These are phyloP conservation scores for Crypturellus tataupa DNA, from an alignment of 2,797 vertebrate species.

Conservation along the genomic window DNA sequence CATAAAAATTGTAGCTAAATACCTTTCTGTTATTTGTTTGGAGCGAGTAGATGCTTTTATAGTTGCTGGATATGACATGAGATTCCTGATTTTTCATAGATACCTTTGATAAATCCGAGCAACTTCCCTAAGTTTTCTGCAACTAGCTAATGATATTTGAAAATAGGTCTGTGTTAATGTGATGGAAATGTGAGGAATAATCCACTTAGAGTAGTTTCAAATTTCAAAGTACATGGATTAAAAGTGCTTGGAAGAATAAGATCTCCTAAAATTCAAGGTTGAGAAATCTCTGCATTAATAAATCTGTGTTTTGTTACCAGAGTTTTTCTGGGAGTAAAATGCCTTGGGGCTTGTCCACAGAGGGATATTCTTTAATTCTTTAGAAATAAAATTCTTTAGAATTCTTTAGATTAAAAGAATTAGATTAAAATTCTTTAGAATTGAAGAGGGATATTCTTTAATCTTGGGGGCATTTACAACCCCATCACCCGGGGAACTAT, in stretches of 20 bases:
- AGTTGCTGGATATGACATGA: background rate
- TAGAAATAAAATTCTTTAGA: too few species aligned
- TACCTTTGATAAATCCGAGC: background rate
- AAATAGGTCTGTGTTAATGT: background rate
- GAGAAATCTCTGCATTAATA: background rate
- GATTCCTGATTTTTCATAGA: background rate
- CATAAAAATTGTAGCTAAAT: background rate
- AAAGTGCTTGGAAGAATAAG: background rate
- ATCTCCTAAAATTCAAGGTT: background rate
- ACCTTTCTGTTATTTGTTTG: background rate
- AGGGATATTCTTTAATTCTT: too few species aligned
- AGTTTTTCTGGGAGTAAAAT: background rate
- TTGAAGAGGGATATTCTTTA: background rate
- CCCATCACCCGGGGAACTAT: background rate
- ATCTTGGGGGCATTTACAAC: background rate
- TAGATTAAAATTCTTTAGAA: too few species aligned
- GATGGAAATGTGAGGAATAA: background rate
- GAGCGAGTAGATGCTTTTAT: background rate
- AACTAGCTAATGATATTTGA: rapidly evolving
- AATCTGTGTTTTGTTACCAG: background rate
- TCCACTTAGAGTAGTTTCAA: background rate
- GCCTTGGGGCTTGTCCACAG: background rate
- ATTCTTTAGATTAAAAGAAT: too few species aligned
- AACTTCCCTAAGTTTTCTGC: background rate
- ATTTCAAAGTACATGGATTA: background rate